Percentiles rank a stretch among this genome's conserved stretches.
Evolutionary conservation across 2,113 vertebrate species (phyloP).

Genomic region (Megaceryle torquata): DNA sequence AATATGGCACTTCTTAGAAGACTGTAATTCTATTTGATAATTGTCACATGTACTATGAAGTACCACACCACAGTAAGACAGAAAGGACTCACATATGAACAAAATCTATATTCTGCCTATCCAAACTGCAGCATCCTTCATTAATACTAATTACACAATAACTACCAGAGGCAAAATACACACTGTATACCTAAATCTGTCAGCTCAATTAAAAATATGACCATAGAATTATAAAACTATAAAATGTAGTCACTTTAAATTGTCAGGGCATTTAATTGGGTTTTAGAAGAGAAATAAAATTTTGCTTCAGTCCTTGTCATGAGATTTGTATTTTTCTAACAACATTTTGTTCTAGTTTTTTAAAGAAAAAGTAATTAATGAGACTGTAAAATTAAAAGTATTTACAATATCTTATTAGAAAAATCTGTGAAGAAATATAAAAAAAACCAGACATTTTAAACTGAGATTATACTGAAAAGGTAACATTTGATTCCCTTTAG

Average conservation of each 20-base stretch:
- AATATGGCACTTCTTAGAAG: background rate
- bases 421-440: slow-evolving; percentile 20
- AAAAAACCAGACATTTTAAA: background rate
- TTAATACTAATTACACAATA: slow-evolving; percentile 84
- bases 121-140: slow-evolving; percentile 81
- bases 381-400: slow-evolving; percentile 41
- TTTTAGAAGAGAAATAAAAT: slow-evolving; percentile 54
- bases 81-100: background rate
- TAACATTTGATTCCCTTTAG: background rate
- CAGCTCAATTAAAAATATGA: slow-evolving; percentile 87
- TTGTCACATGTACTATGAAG: background rate
- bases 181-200: slow-evolving; percentile 83
- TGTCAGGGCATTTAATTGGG: slow-evolving; percentile 57
- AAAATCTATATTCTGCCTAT: slow-evolving; percentile 75
- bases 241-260: slow-evolving; percentile 75
- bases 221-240: slow-evolving; percentile 84
- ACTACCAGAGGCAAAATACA: slow-evolving; percentile 84
- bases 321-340: slow-evolving; percentile 63
- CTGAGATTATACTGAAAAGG: background rate
- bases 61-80: background rate
- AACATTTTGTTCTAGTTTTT: slow-evolving; percentile 7
- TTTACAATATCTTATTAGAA: slow-evolving; percentile 36
- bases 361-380: slow-evolving; percentile 48
- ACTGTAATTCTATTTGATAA: background rate
- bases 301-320: slow-evolving; percentile 33